Base-by-base conservation (phyloP, 2,113 vertebrate species). In the Austrofundulus limnaeus region DNA sequence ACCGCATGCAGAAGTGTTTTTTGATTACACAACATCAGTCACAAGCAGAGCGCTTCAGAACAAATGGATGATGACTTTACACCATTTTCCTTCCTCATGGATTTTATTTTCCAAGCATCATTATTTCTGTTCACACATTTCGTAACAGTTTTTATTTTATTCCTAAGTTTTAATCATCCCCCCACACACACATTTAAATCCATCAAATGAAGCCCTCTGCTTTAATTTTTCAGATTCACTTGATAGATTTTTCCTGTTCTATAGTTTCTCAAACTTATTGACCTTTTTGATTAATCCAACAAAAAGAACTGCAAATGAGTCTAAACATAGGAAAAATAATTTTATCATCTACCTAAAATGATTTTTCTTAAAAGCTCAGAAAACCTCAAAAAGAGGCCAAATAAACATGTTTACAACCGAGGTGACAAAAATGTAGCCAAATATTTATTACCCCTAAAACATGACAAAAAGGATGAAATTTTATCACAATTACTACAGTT, bases 11-110 rank as follows among this genome's bases (percentile, higher is more conserved):
- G 70, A 75, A 34, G 61, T 47, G 23, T 0, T 5, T 19, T 66
- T 61, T 62, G 66, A 52, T 78, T 80, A 58, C 10, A 9, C 48
- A 79, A 69, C 41, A 67, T 24, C n/a, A n/a, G n/a, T n/a, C n/a
- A n/a, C n/a, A n/a, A n/a, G n/a, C n/a, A n/a, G n/a, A n/a, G n/a
- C n/a, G 23, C 41, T 47, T 39, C 38, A 45, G 24, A 25, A 46
- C 17, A 11, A n/a, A 28, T 8, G 45, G 49, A 43, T 38, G 43
- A 15, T 41, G 57, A 48, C 15, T 48, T 38, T 2, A 47, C 53
- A n/a, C 31, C 61, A 52, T 21, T 19, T 1, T 2, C 14, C 25
- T 38, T 52, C 42, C n/a, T 6, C 7, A 13, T 56, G 10, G 17
- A 24, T 58, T 51, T 39, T 14, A 11, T 20, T 6, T 38, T 1